Conservation (phyloP, 2,888 invertebrate genomes). For the Panzeria rudis region DNA sequence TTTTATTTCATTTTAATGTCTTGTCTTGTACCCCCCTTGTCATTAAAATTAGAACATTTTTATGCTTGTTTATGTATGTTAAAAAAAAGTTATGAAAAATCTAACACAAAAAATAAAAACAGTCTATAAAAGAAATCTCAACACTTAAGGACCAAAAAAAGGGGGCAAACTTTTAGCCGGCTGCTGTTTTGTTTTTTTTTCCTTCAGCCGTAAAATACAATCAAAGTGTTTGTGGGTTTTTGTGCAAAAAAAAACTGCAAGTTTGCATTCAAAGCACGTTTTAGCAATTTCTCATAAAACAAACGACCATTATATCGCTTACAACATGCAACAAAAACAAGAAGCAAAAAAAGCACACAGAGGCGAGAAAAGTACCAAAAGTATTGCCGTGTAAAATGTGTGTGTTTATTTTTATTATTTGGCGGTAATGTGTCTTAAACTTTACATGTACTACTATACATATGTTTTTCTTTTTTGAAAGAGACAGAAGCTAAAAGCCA, state of each 20-base stretch:
- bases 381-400: conserved; percentile 53
- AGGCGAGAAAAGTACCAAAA: conserved; percentile 47
- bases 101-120: conserved; percentile 30
- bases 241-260: conserved; percentile 51
- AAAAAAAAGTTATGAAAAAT: conserved; percentile 46
- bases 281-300: conserved; percentile 84
- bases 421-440: conserved; percentile 50
- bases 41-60: conserved; percentile 62
- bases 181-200: conserved; percentile 48
- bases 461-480: background rate
- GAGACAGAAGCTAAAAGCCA: conserved; percentile 23
- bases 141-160: conserved; percentile 56
- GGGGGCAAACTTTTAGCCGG: conserved; percentile 63
- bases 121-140: conserved; percentile 69
- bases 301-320: conserved; percentile 82
- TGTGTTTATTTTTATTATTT: conserved; percentile 24
- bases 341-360: conserved; percentile 26
- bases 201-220: conserved; percentile 47
- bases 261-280: conserved; percentile 81
- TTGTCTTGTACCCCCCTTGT: conserved; percentile 17
- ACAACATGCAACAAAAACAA: conserved; percentile 55
- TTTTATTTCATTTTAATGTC: conserved; percentile 44
- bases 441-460: conserved; percentile 36
- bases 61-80: conserved; percentile 62
- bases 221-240: conserved; percentile 40